A percentile compares a stretch with the other conserved stretches of the same genome.
These are phyloP conservation scores for Aix galericulata DNA, from an alignment of 2,113 vertebrate species.

Conservation along the genomic window DNA sequence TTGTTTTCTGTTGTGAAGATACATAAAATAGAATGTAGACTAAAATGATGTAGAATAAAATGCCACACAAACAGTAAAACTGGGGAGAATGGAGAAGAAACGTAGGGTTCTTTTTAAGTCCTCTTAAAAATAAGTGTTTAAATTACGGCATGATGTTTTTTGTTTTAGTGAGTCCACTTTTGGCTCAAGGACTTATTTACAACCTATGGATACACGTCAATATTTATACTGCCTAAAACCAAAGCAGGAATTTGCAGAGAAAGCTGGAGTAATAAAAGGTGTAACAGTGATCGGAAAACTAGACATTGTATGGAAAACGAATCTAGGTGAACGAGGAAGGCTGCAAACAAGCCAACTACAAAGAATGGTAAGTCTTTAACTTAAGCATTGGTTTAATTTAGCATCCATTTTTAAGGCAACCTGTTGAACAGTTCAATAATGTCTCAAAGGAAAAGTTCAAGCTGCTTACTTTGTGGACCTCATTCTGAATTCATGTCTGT, in stretches of 20 bases:
- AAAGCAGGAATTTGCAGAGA: conserved; percentile 96
- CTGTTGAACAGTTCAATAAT: neutral
- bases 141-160: neutral
- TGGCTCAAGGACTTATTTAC: conserved; percentile 94
- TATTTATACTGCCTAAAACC: conserved; percentile 97
- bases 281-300: conserved; percentile 97
- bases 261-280: conserved; percentile 96
- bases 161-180: conserved; percentile 89
- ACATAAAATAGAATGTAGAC: neutral
- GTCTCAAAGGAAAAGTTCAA: neutral
- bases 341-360: conserved; percentile 98
- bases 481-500: neutral
- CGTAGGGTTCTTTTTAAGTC: neutral
- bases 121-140: neutral
- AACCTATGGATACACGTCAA: conserved; percentile 97
- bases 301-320: conserved; percentile 99
- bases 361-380: conserved; percentile 86
- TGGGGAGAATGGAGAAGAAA: neutral
- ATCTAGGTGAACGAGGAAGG: conserved; percentile 93
- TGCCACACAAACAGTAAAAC: neutral
- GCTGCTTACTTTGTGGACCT: neutral
- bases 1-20: neutral
- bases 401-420: neutral
- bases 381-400: neutral
- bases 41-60: neutral